Percentiles rank a stretch among this genome's conserved stretches.
Evolutionary conservation across 64 coral and sea anemone species (phyloP).

Genomic region (Astreopora myriophthalma): DNA sequence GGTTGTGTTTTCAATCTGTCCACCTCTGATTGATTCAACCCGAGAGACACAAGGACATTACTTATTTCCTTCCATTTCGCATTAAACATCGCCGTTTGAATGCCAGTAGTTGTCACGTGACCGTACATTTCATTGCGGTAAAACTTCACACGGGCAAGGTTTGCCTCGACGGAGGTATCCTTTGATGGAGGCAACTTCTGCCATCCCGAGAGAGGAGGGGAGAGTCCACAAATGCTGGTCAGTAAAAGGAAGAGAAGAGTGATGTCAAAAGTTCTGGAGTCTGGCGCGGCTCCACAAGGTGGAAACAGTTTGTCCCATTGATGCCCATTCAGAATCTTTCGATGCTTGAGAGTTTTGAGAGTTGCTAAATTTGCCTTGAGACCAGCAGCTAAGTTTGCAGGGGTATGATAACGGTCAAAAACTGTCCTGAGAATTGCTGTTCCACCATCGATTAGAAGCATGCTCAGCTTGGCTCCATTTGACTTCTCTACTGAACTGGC

Average conservation of each 20-base stretch:
- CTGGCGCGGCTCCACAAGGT: not conserved
- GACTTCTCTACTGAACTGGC: constrained; percentile 28
- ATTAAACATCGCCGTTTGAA: not conserved
- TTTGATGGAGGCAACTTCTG: not conserved
- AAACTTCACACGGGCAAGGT: constrained; percentile 12
- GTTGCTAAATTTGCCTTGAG: not conserved
- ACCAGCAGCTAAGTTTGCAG: not conserved
- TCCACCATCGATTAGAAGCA: constrained; percentile 46
- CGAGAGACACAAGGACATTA: not conserved
- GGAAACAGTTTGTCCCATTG: constrained; percentile 1
- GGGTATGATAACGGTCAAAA: constrained; percentile 27
- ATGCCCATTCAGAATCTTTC: not conserved
- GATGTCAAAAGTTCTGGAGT: constrained; percentile 22
- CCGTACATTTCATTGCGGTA: constrained; percentile 16
- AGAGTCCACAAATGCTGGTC: not conserved
- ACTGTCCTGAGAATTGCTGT: constrained; percentile 6
- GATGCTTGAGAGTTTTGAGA: not conserved
- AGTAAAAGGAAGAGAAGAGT: not conserved
- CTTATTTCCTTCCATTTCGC: not conserved
- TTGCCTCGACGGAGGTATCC: not conserved
- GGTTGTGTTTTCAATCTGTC: not conserved
- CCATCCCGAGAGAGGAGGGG: not conserved
- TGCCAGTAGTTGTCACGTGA: not conserved
- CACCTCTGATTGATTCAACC: not conserved
- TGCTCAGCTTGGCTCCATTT: constrained; percentile 42